These are phyloP conservation scores for Rotaria sp. DNA, from an alignment of 2,888 invertebrate species.

Conservation along the genomic window DNA sequence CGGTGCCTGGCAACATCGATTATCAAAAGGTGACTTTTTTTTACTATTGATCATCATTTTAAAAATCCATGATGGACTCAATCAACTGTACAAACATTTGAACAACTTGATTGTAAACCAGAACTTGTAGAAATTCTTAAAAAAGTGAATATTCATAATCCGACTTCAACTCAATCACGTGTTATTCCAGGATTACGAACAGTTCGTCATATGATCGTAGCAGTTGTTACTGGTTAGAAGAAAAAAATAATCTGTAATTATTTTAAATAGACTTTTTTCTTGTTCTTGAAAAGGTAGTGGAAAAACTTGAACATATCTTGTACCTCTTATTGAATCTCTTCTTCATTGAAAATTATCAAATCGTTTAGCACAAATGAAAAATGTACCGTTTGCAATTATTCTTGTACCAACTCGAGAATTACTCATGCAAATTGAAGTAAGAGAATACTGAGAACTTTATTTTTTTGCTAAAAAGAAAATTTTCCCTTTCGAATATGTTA, in stretches of 20 bases:
- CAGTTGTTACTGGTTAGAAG: conserved; percentile 65
- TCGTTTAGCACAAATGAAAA: conserved; percentile 53
- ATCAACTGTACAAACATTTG: neutral
- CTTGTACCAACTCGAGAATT: conserved; percentile 78
- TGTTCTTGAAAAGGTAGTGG: conserved; percentile 66
- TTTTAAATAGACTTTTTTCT: neutral
- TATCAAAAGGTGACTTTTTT: conserved; percentile 73
- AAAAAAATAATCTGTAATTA: neutral
- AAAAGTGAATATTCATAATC: conserved; percentile 58
- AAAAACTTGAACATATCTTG: conserved; percentile 78
- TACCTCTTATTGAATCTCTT: conserved; percentile 73
- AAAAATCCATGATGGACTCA: conserved; percentile 41
- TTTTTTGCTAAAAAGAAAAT: neutral
- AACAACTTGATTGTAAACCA: neutral
- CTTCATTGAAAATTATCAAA: conserved; percentile 27
- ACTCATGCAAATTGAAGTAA: conserved; percentile 59
- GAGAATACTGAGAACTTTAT: neutral
- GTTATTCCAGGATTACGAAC: conserved; percentile 66
- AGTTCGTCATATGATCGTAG: conserved; percentile 68
- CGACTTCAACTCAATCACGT: conserved; percentile 57
- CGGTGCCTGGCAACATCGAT: conserved; percentile 49
- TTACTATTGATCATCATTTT: conserved; percentile 62
- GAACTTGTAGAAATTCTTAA: conserved; percentile 61
- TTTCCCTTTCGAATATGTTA: neutral
- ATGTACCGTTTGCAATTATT: conserved; percentile 70